Conservation (phyloP, 2,113 vertebrate species). For the Ictalurus furcatus region DNA sequence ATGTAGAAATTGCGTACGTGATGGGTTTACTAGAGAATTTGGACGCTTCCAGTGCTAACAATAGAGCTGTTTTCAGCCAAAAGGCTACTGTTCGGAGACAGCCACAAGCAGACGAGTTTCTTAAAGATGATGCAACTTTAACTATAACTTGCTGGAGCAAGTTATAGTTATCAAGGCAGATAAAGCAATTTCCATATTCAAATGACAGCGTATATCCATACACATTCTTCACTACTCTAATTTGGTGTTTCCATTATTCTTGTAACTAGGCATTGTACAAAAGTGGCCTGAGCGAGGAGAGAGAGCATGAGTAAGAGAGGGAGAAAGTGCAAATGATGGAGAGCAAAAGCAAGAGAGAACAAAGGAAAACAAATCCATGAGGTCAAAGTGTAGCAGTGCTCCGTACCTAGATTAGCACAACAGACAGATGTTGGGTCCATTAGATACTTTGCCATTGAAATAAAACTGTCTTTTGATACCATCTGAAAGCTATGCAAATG, state of each 20-base stretch:
- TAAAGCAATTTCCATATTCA: neutral
- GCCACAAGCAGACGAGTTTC: too few species aligned
- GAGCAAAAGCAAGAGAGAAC: neutral
- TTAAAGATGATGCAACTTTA: too few species aligned
- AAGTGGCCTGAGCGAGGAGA: neutral
- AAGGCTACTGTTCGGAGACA: too few species aligned
- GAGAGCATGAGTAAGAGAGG: neutral
- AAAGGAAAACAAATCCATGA: neutral
- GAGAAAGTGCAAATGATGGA: neutral
- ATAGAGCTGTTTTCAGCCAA: too few species aligned
- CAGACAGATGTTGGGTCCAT: neutral
- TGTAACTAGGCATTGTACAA: neutral
- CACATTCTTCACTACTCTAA: neutral
- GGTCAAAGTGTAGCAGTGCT: neutral
- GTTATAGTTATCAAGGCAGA: neutral
- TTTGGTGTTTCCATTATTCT: neutral
- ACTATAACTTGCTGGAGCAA: too few species aligned
- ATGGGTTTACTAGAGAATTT: too few species aligned
- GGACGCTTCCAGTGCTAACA: too few species aligned
- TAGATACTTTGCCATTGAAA: neutral
- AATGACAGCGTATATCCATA: neutral
- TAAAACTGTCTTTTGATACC: neutral
- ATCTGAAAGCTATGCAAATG: neutral
- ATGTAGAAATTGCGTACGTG: too few species aligned
- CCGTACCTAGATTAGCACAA: neutral